Conservation (phyloP, 2,113 vertebrate genomes). For the Dicrurus megarhynchus region DNA sequence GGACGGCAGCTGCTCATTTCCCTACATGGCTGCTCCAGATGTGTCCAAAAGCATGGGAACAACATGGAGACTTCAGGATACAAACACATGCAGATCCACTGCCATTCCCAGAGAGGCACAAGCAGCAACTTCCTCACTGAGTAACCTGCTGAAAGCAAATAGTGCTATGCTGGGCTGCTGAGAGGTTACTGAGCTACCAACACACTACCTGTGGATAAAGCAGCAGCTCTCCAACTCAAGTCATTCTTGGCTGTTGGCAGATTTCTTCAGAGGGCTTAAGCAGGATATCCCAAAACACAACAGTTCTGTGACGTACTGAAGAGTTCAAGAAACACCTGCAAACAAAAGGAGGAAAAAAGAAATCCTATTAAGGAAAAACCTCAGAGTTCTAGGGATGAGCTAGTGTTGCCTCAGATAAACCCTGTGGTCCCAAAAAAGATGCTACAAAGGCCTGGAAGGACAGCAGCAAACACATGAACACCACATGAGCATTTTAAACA, state of each 20-base stretch:
- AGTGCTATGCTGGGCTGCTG: neutral
- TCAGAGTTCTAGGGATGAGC: neutral
- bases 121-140: neutral
- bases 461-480: neutral
- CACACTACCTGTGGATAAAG: neutral
- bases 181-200: neutral
- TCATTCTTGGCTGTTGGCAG: slow-evolving; percentile 4
- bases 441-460: neutral
- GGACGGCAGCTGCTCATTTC: neutral
- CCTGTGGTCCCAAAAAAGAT: neutral
- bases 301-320: neutral
- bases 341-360: neutral
- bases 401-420: neutral
- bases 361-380: neutral
- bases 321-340: neutral
- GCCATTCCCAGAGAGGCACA: neutral
- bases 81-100: neutral
- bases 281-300: neutral
- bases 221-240: slow-evolving; percentile 27
- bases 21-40: neutral
- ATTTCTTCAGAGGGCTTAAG: neutral
- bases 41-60: neutral
- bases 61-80: neutral
- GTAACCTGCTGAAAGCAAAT: neutral
- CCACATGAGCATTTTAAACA: neutral